Conservation (phyloP, 2,888 invertebrate genomes). For the Cryptus armator region DNA sequence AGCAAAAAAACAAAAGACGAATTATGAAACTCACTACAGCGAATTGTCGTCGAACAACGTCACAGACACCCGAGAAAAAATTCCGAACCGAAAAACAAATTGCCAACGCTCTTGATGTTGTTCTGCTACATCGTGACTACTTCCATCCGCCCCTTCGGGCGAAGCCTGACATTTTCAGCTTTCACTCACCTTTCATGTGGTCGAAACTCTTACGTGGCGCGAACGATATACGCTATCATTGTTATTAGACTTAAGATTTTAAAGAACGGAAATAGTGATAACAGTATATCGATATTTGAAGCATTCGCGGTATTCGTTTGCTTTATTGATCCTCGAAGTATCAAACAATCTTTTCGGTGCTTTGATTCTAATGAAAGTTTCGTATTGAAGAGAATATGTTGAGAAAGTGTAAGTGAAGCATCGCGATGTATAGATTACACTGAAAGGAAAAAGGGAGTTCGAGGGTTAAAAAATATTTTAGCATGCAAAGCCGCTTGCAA, state of each 20-base stretch:
- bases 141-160: conserved; percentile 32
- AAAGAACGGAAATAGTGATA: too few species aligned
- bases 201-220: neutral
- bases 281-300: neutral
- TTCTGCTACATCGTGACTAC: conserved; percentile 63
- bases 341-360: too few species aligned
- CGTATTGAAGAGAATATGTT: too few species aligned
- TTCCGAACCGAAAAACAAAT: conserved; percentile 13
- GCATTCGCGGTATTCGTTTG: neutral
- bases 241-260: neutral
- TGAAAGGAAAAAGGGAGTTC: neutral
- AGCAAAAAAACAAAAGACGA: conserved; percentile 5
- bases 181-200: conserved; percentile 69
- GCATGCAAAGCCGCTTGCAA: conserved; percentile 39
- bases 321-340: too few species aligned
- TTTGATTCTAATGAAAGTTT: too few species aligned
- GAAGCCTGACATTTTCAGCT: conserved; percentile 75
- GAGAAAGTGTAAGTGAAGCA: too few species aligned
- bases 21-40: conserved; percentile 22
- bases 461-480: neutral
- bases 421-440: too few species aligned
- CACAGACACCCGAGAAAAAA: conserved; percentile 20
- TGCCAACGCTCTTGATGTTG: neutral
- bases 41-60: conserved; percentile 54
- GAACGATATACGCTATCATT: neutral